Evolutionary conservation across 2,797 vertebrate genomes (phyloP), one percentile per base, ranked within the genome.

Genomic region (Steatocranus sp.): DNA sequence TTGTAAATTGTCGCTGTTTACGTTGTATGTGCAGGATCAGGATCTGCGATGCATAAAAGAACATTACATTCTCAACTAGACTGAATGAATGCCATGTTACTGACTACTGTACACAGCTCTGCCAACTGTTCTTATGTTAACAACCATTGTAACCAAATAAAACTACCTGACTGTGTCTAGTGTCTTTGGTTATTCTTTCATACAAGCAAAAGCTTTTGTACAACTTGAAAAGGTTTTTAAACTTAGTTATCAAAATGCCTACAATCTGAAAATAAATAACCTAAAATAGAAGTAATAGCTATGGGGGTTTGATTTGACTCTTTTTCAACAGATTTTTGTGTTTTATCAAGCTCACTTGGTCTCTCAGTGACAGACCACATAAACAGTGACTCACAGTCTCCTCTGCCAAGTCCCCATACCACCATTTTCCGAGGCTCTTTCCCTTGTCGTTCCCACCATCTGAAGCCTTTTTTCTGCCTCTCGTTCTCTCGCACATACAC

Each of bases 311-410:
- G 7, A 49, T 23, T 76, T 76, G 77, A 58, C 27, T 36, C 56
- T 78, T 34, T 41, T 85, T 76, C 20, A 34, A 74, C 41, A 68
- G 43, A 30, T 27, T 53, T 81, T 87, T 73, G 58, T 87, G 83
- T 82, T 86, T 75, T 84, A 48, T 85, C 30, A 43, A 73, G 82
- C 87, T 89, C 86, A 66, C 84, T 94, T 86, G 90, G 94, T 96
- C 86, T 91, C 94, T 86, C 85, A 11, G 94, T 93, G 90, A 96
- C 95, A 84, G 87, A 83, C 87, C 91, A 87, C 85, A 95, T 94
- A 95, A 96, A 96, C 95, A 96, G 83, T 97, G 96, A 97, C 90
- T 96, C 96, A 96, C 91, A 54, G 86, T 89, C 85, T 91, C 89
- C 91, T 6, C 61, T 95, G 95, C 95, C 94, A 95, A 95, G 87